A percentile compares a stretch with the other conserved stretches of the same genome.
phyloP scores from a whole-genome alignment of 37 sponge, comb jelly and placozoan genomes.

The Ianthella basta region DNA sequence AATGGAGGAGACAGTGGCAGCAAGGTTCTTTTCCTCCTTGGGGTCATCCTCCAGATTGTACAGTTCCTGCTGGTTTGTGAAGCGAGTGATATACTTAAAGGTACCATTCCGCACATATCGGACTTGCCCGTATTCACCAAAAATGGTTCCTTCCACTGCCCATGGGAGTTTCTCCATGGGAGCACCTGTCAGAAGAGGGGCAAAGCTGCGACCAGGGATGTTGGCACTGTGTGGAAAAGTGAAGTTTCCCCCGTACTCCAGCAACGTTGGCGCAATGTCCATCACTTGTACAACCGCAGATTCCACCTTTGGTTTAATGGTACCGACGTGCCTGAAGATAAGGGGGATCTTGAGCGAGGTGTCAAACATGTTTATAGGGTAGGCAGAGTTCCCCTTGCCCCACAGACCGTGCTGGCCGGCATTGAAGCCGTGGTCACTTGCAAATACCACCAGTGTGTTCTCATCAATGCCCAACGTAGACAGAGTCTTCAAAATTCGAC shows the following conservation, averaged over 20 bases:
- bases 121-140: slow-evolving; percentile 75
- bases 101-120: slow-evolving; percentile 47
- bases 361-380: slow-evolving; percentile 84
- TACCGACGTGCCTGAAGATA: slow-evolving; percentile 63
- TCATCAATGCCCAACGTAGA: slow-evolving; percentile 26
- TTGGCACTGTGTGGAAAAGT: slow-evolving; percentile 35
- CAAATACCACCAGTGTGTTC: slow-evolving; percentile 69
- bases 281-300: slow-evolving; percentile 60
- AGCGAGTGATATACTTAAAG: slow-evolving; percentile 47
- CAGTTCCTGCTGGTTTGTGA: slow-evolving; percentile 60
- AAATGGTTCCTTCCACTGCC: slow-evolving; percentile 36
- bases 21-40: slow-evolving; percentile 55
- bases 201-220: slow-evolving; percentile 57
- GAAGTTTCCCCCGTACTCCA: slow-evolving; percentile 65
- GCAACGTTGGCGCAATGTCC: slow-evolving; percentile 73
- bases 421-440: slow-evolving; percentile 75
- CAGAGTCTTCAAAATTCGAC: slow-evolving; percentile 52
- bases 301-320: slow-evolving; percentile 55
- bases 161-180: background rate
- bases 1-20: background rate
- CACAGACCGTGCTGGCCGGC: slow-evolving; percentile 79
- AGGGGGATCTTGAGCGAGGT: slow-evolving; percentile 72
- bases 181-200: slow-evolving; percentile 28
- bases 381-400: slow-evolving; percentile 84
- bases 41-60: slow-evolving; percentile 53